Evolutionary conservation across 1,140 invertebrate genomes (phyloP), one percentile per base, ranked within the genome.

Genomic region (Solenopsis invicta): DNA sequence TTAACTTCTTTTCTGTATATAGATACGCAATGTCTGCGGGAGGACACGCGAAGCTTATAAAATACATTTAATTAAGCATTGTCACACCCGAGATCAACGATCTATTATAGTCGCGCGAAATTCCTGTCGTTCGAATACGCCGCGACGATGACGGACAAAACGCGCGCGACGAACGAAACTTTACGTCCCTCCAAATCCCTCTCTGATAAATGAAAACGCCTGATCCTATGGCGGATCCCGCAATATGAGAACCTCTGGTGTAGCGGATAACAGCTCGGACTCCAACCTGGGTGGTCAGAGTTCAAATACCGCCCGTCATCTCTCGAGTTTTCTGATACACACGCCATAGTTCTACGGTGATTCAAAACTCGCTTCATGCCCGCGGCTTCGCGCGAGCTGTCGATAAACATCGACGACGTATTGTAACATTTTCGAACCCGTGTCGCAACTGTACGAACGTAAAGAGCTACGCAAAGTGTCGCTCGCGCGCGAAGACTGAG

Each of bases 261-360:
- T 74, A 82, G 80, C 80, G 80, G 80, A 61, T 74, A 74, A 84
- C 52, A 82, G 69, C 80, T 75, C 80, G 41, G 80, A 62, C 54
- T 84, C 69, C 80, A 75, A 84, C 69, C 69, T 84, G 80, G 80
- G 80, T 84, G 80, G 80, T 84, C 80, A 84, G 80, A 84, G 80
- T 84, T 84, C 80, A 84, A 84, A 84, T 84, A 84, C 80, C 80
- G 69, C 54, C 69, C 80, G 69, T 84, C 80, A 84, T 84, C 80
- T 74, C 67, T 54, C 24, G 41, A 84, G 80, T 84, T 84, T 84
- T 84, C 80, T 84, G 80, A 84, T 84, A 75, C 54, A 84, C 80
- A 50, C 80, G 67, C 67, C 67, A 72, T 81, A 81, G 50, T 71
- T 81, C 67, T 37, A 21, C 54, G n/a, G 29, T 61, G 80, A 82